Evolutionary conservation across 1,140 invertebrate species (phyloP).

Genomic region (Zaprionus ornatus): DNA sequence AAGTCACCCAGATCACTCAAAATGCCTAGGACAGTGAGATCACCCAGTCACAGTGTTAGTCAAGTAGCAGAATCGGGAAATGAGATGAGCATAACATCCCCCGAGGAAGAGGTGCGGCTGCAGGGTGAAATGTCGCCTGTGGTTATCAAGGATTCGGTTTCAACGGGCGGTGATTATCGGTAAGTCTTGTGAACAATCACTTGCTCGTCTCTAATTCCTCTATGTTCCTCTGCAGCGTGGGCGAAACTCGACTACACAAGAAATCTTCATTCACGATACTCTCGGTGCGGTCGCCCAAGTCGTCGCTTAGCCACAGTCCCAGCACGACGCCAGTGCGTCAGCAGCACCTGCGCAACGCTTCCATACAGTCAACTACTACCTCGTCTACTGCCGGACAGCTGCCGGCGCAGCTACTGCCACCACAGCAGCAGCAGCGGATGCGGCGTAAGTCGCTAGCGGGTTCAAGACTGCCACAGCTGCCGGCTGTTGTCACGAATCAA

Average conservation of each 20-base stretch:
- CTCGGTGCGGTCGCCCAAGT: constrained; percentile 84
- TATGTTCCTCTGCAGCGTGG: constrained; percentile 67
- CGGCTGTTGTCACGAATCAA: constrained; percentile 10
- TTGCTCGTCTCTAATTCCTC: not conserved
- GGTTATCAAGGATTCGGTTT: constrained; percentile 71
- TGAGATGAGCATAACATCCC: constrained; percentile 5
- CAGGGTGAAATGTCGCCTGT: constrained; percentile 66
- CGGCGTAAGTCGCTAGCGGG: constrained; percentile 62
- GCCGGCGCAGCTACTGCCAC: constrained; percentile 43
- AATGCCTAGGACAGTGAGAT: constrained; percentile 46
- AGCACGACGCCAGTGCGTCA: constrained; percentile 39
- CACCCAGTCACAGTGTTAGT: constrained; percentile 25
- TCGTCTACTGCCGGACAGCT: constrained; percentile 46
- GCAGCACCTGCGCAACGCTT: constrained; percentile 60
- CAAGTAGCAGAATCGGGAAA: constrained; percentile 33
- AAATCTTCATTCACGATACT: constrained; percentile 87
- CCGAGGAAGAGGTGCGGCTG: constrained; percentile 12
- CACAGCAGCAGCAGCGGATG: constrained; percentile 40
- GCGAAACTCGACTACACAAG: constrained; percentile 82
- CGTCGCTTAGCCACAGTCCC: constrained; percentile 80
- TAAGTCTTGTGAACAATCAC: constrained; percentile 12
- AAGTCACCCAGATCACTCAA: constrained; percentile 27
- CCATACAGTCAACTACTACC: constrained; percentile 82
- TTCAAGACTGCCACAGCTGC: constrained; percentile 61
- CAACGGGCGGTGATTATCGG: constrained; percentile 78